A percentile compares a stretch with the other conserved stretches of the same genome.
phyloP scores from a whole-genome alignment of 2,113 vertebrate genomes.

The Promerops cafer region DNA sequence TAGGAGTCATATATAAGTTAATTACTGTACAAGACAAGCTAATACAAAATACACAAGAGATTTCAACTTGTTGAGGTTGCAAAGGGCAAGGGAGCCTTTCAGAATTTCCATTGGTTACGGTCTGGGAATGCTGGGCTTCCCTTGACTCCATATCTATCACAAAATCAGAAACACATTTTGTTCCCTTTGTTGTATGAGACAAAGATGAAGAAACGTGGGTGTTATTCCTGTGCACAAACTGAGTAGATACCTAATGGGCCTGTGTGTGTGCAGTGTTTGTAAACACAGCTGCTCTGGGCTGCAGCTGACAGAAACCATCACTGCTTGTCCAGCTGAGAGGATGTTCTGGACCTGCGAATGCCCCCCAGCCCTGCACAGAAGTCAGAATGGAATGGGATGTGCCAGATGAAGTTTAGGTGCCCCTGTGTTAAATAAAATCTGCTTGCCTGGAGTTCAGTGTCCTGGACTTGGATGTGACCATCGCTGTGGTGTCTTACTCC shows the following conservation, averaged over 20 bases:
- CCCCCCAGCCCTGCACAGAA: not conserved
- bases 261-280: not conserved
- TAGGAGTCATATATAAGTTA: conserved; percentile 37
- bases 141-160: not conserved
- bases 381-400: not conserved
- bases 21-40: conserved; percentile 30
- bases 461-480: not conserved
- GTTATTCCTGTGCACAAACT: conserved; percentile 13
- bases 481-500: not conserved
- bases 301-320: not conserved
- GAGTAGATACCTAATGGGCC: not conserved
- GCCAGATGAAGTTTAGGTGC: not conserved
- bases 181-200: conserved; percentile 16
- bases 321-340: not conserved
- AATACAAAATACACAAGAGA: not conserved
- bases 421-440: not conserved
- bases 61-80: conserved; percentile 6
- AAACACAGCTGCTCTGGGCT: not conserved
- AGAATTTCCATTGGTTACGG: conserved; percentile 15
- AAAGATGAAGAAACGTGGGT: conserved; percentile 3
- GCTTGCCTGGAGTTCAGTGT: not conserved
- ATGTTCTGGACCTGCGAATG: not conserved
- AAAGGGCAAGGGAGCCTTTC: conserved; percentile 20
- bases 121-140: conserved; percentile 47
- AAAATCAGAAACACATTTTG: conserved; percentile 42